phyloP scores from a whole-genome alignment of 2,888 invertebrate species.

The Trichacis sp. region DNA sequence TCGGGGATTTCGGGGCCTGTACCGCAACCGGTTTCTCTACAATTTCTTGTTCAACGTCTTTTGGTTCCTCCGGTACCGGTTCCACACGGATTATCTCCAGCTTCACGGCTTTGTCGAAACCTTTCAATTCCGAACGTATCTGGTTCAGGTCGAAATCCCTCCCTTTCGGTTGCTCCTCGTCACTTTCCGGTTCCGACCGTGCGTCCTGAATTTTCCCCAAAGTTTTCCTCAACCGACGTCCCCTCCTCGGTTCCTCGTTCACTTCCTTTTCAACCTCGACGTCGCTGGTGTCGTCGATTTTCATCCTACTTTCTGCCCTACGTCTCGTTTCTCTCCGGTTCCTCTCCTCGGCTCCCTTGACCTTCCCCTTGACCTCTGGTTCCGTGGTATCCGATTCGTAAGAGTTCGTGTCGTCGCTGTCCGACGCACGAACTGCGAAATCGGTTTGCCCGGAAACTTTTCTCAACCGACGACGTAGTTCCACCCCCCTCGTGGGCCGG shows the following conservation, averaged over 20 bases:
- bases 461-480: slow-evolving; percentile 66
- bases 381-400: slow-evolving; percentile 70
- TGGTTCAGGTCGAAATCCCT: slow-evolving; percentile 87
- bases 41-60: slow-evolving; percentile 63
- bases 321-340: slow-evolving; percentile 62
- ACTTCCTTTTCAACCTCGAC: slow-evolving; percentile 57
- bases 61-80: slow-evolving; percentile 70
- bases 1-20: slow-evolving; percentile 47
- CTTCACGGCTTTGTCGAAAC: slow-evolving; percentile 77
- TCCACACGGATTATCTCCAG: slow-evolving; percentile 63
- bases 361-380: slow-evolving; percentile 49
- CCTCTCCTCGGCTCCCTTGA: slow-evolving; percentile 52
- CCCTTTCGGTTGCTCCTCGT: slow-evolving; percentile 73
- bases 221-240: slow-evolving; percentile 64
- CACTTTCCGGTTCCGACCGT: slow-evolving; percentile 70
- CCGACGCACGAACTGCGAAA: slow-evolving; percentile 72
- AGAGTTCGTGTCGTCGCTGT: slow-evolving; percentile 73
- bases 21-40: slow-evolving; percentile 17
- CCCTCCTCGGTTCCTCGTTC: slow-evolving; percentile 62
- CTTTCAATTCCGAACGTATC: slow-evolving; percentile 86
- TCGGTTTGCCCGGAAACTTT: slow-evolving; percentile 74
- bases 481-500: slow-evolving; percentile 61
- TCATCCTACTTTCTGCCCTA: slow-evolving; percentile 69
- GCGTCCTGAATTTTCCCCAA: slow-evolving; percentile 66
- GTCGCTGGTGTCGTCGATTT: slow-evolving; percentile 64